Evolutionary conservation across 2,113 vertebrate species (phyloP).

Genomic region (Malurus melanocephalus): DNA sequence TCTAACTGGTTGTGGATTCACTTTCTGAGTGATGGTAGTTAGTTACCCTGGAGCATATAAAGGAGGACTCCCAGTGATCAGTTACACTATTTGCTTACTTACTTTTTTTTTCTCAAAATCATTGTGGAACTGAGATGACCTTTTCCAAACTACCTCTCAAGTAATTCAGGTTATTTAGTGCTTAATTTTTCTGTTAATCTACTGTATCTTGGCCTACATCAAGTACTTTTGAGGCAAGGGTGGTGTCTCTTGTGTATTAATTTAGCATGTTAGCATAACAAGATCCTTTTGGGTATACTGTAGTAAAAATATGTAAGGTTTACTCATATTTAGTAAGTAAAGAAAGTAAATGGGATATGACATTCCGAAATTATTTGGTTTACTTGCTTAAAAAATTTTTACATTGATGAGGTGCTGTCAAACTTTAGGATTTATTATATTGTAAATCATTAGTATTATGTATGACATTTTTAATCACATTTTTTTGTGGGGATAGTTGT

Average conservation of each 20-base stretch:
- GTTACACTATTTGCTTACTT: not conserved
- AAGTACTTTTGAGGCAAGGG: not conserved
- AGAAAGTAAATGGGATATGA: not conserved
- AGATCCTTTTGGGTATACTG: not conserved
- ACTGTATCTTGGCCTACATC: not conserved
- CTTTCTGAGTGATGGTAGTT: not conserved
- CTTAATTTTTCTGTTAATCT: not conserved
- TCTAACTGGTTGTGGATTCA: not conserved
- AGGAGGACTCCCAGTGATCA: not conserved
- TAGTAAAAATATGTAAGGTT: not conserved
- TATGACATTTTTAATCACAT: not conserved
- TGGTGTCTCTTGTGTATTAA: not conserved
- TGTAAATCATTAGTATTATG: fast-evolving
- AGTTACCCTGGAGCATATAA: not conserved
- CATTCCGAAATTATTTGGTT: not conserved
- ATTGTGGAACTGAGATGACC: not conserved
- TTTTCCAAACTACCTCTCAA: not conserved
- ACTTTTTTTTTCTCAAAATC: not conserved
- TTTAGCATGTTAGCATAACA: not conserved
- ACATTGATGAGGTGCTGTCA: not conserved
- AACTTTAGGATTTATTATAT: not conserved
- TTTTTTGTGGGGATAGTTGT: not conserved
- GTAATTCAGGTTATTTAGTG: not conserved
- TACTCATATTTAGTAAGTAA: not conserved
- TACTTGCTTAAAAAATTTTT: not conserved